Evolutionary conservation across 2,888 invertebrate genomes (phyloP), one percentile per base, ranked within the genome.

Genomic region (Aplocera efformata): DNA sequence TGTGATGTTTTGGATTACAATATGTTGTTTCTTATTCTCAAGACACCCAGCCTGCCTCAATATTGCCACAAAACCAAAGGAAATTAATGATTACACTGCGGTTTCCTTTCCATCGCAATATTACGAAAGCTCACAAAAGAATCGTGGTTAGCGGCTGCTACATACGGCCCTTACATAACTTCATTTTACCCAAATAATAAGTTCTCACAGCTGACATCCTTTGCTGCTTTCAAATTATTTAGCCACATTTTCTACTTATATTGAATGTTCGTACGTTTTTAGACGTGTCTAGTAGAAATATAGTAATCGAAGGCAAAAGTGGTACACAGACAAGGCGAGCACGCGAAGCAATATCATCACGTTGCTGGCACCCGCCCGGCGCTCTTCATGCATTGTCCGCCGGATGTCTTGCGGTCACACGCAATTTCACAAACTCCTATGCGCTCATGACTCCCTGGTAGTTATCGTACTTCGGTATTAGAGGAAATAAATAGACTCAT

Each of bases 341-440:
- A 64, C 62, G 69, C 70, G 68, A 67, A 67, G 66, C 72, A 73
- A 79, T 72, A 74, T 77, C 75, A 67, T 74, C 74, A 66, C 68
- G 79, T 80, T 78, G 78, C 78, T 71, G 70, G 79, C 82, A 83
- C 84, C 84, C 85, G 83, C 79, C 79, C 63, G 67, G 22, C 48
- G 51, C 48, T 50, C 46, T 48, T 35, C 70, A 42, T 65, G 71
- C 69, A 78, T 79, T 79, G 81, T 78, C 76, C 79, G 72, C 83
- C 85, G 86, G 85, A 85, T 82, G 83, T 84, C 83, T 85, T 88
- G 85, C 73, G 86, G 86, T 88, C 83, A 75, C 81, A 80, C 79
- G 80, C 80, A 82, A 84, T 85, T 85, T 85, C 84, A 82, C 81
- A 81, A 83, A 78, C 78, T 78, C 70, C 66, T 64, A 63, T 56